phyloP scores from a whole-genome alignment of 1,140 invertebrate species.

The Nasonia longicornis region DNA sequence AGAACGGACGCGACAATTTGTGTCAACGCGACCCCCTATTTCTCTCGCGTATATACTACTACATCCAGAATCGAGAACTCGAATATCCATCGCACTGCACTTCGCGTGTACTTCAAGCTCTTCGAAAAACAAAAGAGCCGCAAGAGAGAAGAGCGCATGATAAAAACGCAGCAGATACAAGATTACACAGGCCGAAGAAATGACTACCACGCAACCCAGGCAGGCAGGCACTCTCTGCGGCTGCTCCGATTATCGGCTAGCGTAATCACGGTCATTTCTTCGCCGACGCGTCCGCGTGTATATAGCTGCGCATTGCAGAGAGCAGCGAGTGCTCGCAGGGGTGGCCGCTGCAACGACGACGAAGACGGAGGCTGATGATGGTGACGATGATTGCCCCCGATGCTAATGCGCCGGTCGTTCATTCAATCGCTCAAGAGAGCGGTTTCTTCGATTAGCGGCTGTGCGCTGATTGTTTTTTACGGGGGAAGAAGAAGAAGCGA shows the following conservation, averaged over 20 bases:
- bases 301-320: too few relatives aligned
- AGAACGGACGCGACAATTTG: constrained; percentile 50
- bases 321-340: neutral
- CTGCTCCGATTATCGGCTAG: constrained; percentile 21
- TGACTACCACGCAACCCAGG: neutral
- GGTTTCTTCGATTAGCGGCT: neutral
- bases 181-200: constrained; percentile 13
- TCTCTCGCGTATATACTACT: constrained; percentile 25
- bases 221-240: neutral
- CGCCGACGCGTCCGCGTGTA: neutral
- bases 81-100: constrained; percentile 13
- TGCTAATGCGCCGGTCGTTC: constrained; percentile 27
- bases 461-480: neutral
- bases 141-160: neutral
- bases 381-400: constrained; percentile 37
- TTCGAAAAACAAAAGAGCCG: too few relatives aligned
- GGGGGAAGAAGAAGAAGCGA: neutral
- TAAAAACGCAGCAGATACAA: neutral
- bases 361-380: constrained; percentile 15
- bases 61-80: constrained; percentile 25
- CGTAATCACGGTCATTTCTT: constrained; percentile 37
- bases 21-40: constrained; percentile 37
- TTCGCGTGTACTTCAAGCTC: too few relatives aligned
- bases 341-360: neutral
- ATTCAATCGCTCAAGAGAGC: neutral